Evolutionary conservation across 2,888 invertebrate species (phyloP).

Genomic region (Tenthredo mesomela): DNA sequence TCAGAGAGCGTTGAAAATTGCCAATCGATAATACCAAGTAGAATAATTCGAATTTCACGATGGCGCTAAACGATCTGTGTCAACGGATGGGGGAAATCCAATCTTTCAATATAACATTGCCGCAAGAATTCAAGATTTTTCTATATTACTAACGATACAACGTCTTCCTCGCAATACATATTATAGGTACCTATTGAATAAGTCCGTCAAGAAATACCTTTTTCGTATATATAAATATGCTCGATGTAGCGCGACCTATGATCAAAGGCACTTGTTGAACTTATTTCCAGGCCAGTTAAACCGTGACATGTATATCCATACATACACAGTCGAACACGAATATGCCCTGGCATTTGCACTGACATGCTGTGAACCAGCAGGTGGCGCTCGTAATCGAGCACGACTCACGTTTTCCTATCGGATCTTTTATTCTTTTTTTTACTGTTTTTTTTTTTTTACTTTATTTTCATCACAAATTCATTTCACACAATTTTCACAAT

Average conservation of each 20-base stretch:
- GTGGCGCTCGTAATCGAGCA: not conserved
- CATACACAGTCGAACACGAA: not conserved
- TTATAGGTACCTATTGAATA: not conserved
- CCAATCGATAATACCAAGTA: constrained; percentile 24
- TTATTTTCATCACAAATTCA: not conserved
- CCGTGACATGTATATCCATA: not conserved
- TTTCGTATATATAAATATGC: not conserved
- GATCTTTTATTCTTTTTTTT: not conserved
- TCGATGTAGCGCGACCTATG: constrained; percentile 9
- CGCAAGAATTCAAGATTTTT: not conserved
- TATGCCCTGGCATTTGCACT: constrained; percentile 20
- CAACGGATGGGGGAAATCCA: not conserved
- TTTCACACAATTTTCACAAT: not conserved
- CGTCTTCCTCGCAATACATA: not conserved
- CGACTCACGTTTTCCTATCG: not conserved
- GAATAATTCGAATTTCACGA: constrained; percentile 23
- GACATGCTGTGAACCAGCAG: constrained; percentile 22
- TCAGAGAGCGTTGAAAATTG: not conserved
- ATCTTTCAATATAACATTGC: not conserved
- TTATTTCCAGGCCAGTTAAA: constrained; percentile 28
- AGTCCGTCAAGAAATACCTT: not conserved
- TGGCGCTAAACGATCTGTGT: constrained; percentile 21
- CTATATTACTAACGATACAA: not conserved
- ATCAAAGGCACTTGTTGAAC: constrained; percentile 47
- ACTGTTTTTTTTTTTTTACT: not conserved